These are phyloP conservation scores for Holothuria scabra DNA, from an alignment of 53 echinoderm and acorn worm species.

Conservation along the genomic window DNA sequence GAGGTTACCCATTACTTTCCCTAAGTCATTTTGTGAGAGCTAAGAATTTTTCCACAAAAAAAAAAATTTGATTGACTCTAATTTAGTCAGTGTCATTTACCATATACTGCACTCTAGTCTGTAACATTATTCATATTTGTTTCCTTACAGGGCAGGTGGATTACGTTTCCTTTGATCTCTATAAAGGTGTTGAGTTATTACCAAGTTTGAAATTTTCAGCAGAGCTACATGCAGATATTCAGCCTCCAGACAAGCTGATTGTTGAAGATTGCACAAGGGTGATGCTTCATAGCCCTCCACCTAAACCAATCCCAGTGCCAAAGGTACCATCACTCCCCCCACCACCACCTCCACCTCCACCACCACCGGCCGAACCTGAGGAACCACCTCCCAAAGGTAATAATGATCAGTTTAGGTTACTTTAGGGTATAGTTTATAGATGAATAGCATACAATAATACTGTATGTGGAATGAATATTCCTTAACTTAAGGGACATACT, in stretches of 20 bases:
- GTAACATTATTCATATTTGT: too few species aligned
- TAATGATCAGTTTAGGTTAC: not conserved
- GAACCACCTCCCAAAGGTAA: slow-evolving; percentile 3
- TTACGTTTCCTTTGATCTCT: not conserved
- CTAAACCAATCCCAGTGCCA: slow-evolving; percentile 57
- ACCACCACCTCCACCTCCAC: slow-evolving; percentile 69
- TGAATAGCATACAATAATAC: not conserved
- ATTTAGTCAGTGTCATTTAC: too few species aligned
- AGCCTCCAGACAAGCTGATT: slow-evolving; percentile 46
- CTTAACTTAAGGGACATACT: too few species aligned
- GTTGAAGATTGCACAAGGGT: slow-evolving; percentile 32
- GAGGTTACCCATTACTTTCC: too few species aligned
- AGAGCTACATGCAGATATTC: slow-evolving; percentile 25
- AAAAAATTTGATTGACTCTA: too few species aligned
- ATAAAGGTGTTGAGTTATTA: slow-evolving; percentile 11
- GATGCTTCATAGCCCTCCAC: slow-evolving; percentile 59
- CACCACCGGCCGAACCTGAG: slow-evolving; percentile 40
- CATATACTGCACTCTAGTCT: not conserved
- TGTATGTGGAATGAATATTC: too few species aligned
- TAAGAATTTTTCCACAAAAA: too few species aligned
- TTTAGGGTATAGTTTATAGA: not conserved
- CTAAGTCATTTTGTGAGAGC: too few species aligned
- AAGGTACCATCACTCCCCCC: slow-evolving; percentile 74
- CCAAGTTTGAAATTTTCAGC: slow-evolving; percentile 33
- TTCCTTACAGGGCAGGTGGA: slow-evolving; percentile 20